Conservation (phyloP, 2,113 vertebrate species). For the Sapajus apella region DNA sequence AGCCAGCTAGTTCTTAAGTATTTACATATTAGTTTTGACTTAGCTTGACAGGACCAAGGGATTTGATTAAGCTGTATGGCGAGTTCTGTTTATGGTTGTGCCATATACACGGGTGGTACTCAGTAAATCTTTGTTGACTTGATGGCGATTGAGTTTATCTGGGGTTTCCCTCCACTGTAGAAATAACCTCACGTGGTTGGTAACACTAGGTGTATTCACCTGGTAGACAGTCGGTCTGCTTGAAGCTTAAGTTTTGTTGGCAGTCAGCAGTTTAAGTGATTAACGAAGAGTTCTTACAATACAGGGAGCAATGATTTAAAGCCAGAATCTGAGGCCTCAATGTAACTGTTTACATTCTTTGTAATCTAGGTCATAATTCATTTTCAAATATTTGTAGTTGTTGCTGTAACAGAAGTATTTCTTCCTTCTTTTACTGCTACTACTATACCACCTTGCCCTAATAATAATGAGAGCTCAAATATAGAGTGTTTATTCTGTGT, state of each 20-base stretch:
- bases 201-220: background rate
- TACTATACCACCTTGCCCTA: accelerated
- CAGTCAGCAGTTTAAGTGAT: background rate
- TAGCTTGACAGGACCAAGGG: background rate
- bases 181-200: background rate
- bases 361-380: background rate
- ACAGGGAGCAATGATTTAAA: background rate
- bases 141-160: background rate
- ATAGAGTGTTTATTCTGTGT: background rate
- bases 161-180: background rate
- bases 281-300: background rate
- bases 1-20: background rate
- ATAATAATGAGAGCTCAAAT: background rate
- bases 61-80: background rate
- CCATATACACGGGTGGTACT: background rate
- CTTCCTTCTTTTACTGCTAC: background rate
- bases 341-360: background rate
- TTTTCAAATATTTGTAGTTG: background rate
- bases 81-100: background rate
- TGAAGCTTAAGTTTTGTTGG: background rate
- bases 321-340: background rate
- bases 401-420: background rate
- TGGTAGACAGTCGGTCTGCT: background rate
- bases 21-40: background rate
- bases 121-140: background rate